These are phyloP conservation scores for Littorina saxatilis DNA, from an alignment of 1,140 invertebrate species.

Conservation along the genomic window DNA sequence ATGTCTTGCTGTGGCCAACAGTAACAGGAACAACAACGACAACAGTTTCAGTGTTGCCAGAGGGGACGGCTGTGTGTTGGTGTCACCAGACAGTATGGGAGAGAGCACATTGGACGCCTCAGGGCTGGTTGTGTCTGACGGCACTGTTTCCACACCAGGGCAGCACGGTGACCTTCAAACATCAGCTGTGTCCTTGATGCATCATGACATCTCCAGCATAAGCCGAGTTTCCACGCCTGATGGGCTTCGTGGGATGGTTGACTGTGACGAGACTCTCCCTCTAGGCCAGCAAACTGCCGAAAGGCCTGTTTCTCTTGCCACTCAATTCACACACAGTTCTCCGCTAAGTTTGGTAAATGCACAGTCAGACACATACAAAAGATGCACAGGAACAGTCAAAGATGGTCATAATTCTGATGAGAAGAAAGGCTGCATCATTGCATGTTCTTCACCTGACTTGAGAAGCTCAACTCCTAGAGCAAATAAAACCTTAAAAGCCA, in stretches of 20 bases:
- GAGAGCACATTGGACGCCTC: not conserved
- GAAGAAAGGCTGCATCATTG: no score
- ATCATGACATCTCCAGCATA: constrained; percentile 54
- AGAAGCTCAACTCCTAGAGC: no score
- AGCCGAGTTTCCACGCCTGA: constrained; percentile 51
- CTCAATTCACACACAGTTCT: constrained; percentile 18
- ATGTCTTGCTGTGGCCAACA: no score
- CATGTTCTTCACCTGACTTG: no score
- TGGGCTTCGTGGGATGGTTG: constrained; percentile 47
- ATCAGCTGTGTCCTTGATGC: constrained; percentile 21
- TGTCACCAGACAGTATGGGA: no score
- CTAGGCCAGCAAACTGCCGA: not conserved
- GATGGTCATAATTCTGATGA: not conserved
- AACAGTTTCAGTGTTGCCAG: no score
- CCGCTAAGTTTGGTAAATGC: constrained; percentile 4
- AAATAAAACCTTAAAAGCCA: no score
- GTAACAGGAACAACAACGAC: no score
- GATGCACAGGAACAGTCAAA: not conserved
- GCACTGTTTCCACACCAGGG: constrained; percentile 40
- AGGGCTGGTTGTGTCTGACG: constrained; percentile 20
- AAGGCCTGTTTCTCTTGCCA: not conserved
- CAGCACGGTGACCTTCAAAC: not conserved
- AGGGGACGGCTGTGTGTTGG: no score
- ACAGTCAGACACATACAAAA: not conserved
- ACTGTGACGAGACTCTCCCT: constrained; percentile 39